Conservation (phyloP, 2,113 vertebrate genomes). For the Heterocephalus glaber region DNA sequence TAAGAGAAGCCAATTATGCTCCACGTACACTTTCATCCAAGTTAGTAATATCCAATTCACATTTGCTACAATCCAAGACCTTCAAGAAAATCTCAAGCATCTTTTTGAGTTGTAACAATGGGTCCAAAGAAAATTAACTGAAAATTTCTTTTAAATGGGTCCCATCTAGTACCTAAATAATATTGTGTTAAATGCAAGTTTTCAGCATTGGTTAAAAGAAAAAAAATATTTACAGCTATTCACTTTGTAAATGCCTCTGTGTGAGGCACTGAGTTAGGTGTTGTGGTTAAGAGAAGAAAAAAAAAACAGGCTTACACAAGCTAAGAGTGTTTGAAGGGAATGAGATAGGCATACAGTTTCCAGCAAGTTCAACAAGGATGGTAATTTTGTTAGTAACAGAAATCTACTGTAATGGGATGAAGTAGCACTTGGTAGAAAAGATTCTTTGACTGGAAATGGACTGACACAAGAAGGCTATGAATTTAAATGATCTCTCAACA, state of each 20-base stretch:
- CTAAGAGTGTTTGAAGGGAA: not conserved
- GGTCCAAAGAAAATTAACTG: slow-evolving; percentile 34
- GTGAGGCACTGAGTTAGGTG: not conserved
- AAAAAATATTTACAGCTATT: not conserved
- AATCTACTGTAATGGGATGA: not conserved
- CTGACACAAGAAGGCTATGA: not conserved
- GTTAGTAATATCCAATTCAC: slow-evolving; percentile 17
- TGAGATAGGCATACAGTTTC: not conserved
- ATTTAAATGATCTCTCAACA: not conserved
- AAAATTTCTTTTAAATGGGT: not conserved
- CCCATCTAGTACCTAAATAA: not conserved
- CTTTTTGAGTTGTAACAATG: not conserved
- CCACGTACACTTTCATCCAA: not conserved
- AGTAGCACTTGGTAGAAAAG: not conserved
- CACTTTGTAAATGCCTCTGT: not conserved
- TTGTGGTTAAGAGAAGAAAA: not conserved
- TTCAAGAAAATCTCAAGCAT: not conserved
- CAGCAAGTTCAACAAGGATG: not conserved
- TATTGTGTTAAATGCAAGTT: not conserved
- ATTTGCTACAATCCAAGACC: not conserved
- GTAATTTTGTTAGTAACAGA: not conserved
- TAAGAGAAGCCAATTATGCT: slow-evolving; percentile 20
- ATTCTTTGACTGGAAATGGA: not conserved
- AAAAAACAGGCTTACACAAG: not conserved
- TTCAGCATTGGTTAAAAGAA: not conserved